phyloP scores from a whole-genome alignment of 2,888 invertebrate genomes.

The Rutpela maculata region DNA sequence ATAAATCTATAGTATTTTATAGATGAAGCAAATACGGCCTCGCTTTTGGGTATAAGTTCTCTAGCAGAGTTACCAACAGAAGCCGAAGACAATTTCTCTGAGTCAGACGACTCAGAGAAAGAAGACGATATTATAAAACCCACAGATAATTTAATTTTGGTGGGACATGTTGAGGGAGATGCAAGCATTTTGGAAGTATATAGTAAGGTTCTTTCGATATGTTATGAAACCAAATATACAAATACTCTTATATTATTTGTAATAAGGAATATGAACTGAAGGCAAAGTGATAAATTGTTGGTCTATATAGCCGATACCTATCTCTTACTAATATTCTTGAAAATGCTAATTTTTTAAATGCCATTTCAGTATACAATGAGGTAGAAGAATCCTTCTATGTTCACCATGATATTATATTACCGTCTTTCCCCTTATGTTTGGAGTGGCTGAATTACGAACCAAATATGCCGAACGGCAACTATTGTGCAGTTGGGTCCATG shows the following conservation, averaged over 20 bases:
- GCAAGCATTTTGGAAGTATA: constrained; percentile 92
- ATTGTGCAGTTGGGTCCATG: constrained; percentile 96
- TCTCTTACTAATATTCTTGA: too few species aligned
- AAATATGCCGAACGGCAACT: constrained; percentile 84
- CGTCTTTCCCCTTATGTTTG: constrained; percentile 92
- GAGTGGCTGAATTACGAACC: constrained; percentile 96
- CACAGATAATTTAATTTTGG: constrained; percentile 91
- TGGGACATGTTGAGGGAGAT: constrained; percentile 92
- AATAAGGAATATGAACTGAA: too few species aligned
- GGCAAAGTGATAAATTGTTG: too few species aligned
- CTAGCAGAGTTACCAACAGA: constrained; percentile 76
- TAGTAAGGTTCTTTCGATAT: constrained; percentile 75
- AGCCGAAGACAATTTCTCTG: constrained; percentile 73
- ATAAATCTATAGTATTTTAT: constrained; percentile 51
- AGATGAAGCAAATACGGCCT: constrained; percentile 63
- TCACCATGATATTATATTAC: constrained; percentile 94
- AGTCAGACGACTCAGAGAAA: constrained; percentile 84
- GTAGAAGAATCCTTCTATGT: constrained; percentile 92
- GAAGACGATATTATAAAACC: constrained; percentile 93
- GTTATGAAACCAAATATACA: background rate
- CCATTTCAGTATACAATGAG: constrained; percentile 89
- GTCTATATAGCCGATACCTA: too few species aligned
- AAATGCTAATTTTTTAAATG: too few species aligned
- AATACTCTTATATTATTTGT: constrained; percentile 5
- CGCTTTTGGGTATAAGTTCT: constrained; percentile 77